A percentile compares a stretch with the other conserved stretches of the same genome.
Evolutionary conservation across 1,140 invertebrate species (phyloP).

Genomic region (Dendrolimus punctatus): DNA sequence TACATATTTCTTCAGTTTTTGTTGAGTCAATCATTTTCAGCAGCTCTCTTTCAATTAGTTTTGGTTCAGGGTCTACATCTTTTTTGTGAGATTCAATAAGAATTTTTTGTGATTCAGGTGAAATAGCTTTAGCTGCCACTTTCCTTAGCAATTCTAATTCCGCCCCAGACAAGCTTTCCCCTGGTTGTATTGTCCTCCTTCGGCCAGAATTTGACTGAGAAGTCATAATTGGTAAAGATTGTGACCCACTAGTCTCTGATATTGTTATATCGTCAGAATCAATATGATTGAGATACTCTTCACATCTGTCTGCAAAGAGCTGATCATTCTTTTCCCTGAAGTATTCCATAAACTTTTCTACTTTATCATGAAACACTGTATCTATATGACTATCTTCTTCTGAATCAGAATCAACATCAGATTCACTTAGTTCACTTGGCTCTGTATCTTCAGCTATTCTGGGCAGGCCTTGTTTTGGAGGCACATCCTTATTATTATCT

Average conservation of each 20-base stretch:
- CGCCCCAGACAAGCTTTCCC: conserved; percentile 71
- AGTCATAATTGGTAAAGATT: conserved; percentile 59
- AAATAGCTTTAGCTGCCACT: conserved; percentile 69
- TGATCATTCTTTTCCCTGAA: conserved; percentile 81
- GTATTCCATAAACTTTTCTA: conserved; percentile 80
- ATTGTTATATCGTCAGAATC: conserved; percentile 68
- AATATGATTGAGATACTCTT: conserved; percentile 71
- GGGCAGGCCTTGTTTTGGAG: conserved; percentile 61
- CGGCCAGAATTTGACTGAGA: conserved; percentile 65
- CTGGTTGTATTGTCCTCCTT: conserved; percentile 73
- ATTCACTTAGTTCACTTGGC: conserved; percentile 71
- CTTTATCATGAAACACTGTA: conserved; percentile 76
- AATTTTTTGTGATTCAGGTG: conserved; percentile 70
- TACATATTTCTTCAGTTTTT: conserved; percentile 64
- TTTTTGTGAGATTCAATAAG: conserved; percentile 70
- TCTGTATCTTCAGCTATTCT: conserved; percentile 71
- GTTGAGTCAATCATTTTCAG: conserved; percentile 70
- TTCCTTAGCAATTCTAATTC: conserved; percentile 73
- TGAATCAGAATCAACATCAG: conserved; percentile 77
- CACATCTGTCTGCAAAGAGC: conserved; percentile 73
- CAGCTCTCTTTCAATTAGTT: conserved; percentile 66
- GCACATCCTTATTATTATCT: conserved; percentile 72
- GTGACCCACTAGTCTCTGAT: conserved; percentile 63
- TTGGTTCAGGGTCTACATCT: conserved; percentile 66
- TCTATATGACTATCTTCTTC: conserved; percentile 76